Conservation (phyloP, 2,797 vertebrate species). For the Crypturellus tataupa region DNA sequence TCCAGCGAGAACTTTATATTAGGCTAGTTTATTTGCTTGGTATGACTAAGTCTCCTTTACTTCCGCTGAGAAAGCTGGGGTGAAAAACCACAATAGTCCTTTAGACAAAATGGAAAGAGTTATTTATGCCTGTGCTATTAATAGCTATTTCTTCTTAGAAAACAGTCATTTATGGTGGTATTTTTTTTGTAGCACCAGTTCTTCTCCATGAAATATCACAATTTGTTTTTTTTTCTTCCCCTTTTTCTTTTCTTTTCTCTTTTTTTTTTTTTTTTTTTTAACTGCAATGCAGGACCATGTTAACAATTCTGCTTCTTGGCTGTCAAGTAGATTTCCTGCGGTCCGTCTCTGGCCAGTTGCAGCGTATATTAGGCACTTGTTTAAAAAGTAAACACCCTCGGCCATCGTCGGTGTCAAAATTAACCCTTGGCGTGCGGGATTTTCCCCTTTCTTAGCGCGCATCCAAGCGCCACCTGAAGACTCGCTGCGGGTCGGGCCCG, state of each 20-base stretch:
- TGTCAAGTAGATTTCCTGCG: constrained; percentile 61
- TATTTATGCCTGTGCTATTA: constrained; percentile 62
- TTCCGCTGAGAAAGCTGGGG: constrained; percentile 10
- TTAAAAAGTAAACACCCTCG: constrained; percentile 45
- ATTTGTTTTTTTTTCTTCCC: not conserved
- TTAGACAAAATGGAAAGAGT: constrained; percentile 56
- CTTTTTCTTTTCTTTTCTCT: not conserved
- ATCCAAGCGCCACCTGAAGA: constrained; percentile 10
- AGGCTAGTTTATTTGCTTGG: constrained; percentile 41
- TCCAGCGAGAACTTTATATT: constrained; percentile 1
- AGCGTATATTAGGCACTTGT: constrained; percentile 21
- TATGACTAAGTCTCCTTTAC: constrained; percentile 3
- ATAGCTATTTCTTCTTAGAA: constrained; percentile 66
- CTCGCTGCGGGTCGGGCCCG: not conserved
- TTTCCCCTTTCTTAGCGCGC: not conserved
- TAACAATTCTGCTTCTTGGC: constrained; percentile 46
- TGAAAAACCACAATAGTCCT: constrained; percentile 48
- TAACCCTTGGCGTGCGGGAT: fast-evolving
- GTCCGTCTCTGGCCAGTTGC: constrained; percentile 36
- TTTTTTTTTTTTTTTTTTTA: not conserved
- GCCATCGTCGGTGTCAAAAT: not conserved
- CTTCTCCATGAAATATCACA: not conserved
- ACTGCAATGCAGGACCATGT: not conserved
- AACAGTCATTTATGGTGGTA: not conserved
- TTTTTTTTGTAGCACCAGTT: not conserved